Percentiles rank a stretch among this genome's conserved stretches.
Evolutionary conservation across 2,888 invertebrate species (phyloP).

Genomic region (Cerastis rubricosa): DNA sequence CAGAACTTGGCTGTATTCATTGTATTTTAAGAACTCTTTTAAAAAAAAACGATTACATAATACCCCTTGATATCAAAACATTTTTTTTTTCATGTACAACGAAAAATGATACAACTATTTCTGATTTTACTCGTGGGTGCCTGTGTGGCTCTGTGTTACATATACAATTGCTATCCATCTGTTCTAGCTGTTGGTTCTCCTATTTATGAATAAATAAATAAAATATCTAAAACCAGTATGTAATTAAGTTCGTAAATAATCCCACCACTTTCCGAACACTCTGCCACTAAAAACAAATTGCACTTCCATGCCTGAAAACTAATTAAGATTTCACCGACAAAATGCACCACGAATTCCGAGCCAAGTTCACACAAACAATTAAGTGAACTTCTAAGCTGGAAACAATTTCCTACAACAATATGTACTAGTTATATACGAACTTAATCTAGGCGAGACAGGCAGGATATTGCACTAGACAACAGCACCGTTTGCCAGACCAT

Average conservation of each 20-base stretch:
- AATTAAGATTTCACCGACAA: slow-evolving; percentile 62
- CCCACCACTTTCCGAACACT: slow-evolving; percentile 1
- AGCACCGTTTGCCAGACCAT: slow-evolving; percentile 60
- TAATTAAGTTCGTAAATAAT: slow-evolving; percentile 22
- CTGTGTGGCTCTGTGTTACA: too few species aligned
- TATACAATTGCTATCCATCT: too few species aligned
- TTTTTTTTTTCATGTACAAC: too few species aligned
- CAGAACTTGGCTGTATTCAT: background rate
- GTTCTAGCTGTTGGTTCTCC: too few species aligned
- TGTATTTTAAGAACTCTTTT: background rate
- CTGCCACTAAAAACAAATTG: slow-evolving; percentile 46
- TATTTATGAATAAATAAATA: too few species aligned
- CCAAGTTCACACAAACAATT: slow-evolving; percentile 65
- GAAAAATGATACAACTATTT: too few species aligned
- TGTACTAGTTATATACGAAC: slow-evolving; percentile 39
- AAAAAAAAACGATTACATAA: too few species aligned
- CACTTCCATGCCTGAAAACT: slow-evolving; percentile 46
- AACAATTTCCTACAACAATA: slow-evolving; percentile 60
- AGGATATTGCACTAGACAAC: slow-evolving; percentile 63
- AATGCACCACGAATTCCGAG: slow-evolving; percentile 52
- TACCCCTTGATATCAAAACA: too few species aligned
- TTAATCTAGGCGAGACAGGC: slow-evolving; percentile 54
- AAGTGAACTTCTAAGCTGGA: slow-evolving; percentile 63
- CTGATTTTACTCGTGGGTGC: too few species aligned
- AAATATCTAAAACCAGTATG: background rate